These are phyloP conservation scores for Sturnira hondurensis DNA, from an alignment of 2,113 vertebrate genomes.

Conservation along the genomic window DNA sequence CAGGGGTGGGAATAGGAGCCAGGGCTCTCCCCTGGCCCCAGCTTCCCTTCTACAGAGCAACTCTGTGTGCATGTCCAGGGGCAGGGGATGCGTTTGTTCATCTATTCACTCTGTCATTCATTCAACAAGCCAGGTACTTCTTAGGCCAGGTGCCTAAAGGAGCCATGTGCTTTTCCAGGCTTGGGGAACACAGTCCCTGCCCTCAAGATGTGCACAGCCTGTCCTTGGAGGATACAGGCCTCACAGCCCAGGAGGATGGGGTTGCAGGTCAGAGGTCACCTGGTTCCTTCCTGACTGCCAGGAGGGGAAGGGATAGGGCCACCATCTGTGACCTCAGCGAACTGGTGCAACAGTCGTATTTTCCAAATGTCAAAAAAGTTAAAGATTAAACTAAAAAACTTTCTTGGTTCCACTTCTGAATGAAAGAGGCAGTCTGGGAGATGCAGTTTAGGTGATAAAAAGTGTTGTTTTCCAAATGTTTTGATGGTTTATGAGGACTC, in stretches of 20 bases:
- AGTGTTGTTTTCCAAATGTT: neutral
- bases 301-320: neutral
- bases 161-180: neutral
- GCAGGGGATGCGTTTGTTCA: neutral
- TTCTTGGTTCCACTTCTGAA: neutral
- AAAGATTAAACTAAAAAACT: neutral
- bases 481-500: neutral
- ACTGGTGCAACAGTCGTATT: neutral
- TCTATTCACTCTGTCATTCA: neutral
- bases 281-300: neutral
- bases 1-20: neutral
- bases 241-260: neutral
- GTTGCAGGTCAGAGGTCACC: neutral
- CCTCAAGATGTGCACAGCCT: neutral
- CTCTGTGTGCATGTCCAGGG: neutral
- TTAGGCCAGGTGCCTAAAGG: too few relatives aligned
- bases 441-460: neutral
- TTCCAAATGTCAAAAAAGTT: neutral
- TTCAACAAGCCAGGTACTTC: neutral
- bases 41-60: neutral
- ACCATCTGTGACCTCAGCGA: neutral
- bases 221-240: neutral
- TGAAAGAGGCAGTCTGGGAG: neutral
- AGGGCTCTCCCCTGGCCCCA: neutral
- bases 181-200: fast-evolving